Base-by-base conservation (phyloP, 1,140 invertebrate genomes). In the Carposina sasakii region DNA sequence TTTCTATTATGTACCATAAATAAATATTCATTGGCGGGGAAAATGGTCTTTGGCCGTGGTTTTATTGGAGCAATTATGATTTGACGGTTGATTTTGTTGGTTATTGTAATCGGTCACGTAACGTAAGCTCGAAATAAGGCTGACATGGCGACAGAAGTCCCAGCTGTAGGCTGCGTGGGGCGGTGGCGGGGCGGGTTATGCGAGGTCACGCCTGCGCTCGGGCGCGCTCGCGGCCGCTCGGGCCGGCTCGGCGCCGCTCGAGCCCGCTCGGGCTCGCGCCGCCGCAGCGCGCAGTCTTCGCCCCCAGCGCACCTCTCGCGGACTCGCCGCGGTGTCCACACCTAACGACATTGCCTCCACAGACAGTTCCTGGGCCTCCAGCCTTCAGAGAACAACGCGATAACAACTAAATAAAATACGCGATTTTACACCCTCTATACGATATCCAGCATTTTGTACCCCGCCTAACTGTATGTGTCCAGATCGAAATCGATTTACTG, bases 401-500 rank as follows among this genome's bases (percentile, higher is more conserved):
- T n/a, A n/a, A n/a, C n/a, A n/a, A n/a, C n/a, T n/a, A n/a, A n/a
- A n/a, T n/a, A n/a, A n/a, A n/a, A n/a, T n/a, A n/a, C 71, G 75
- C 71, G 76, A 70, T 66, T 63, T 17, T 47, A 24, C 22, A n/a
- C n/a, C n/a, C n/a, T n/a, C n/a, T n/a, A n/a, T n/a, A n/a, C n/a
- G n/a, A n/a, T n/a, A n/a, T n/a, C n/a, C n/a, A n/a, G n/a, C n/a
- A n/a, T n/a, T n/a, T n/a, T n/a, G n/a, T n/a, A n/a, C n/a, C n/a
- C n/a, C n/a, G n/a, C n/a, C n/a, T n/a, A n/a, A n/a, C n/a, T n/a
- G 70, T 67, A 71, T 50, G 58, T 68, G 65, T 66, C 67, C 55
- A 71, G 67, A 65, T 60, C 63, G 67, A 65, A 68, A 83, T 83
- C 79, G 77, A 83, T 83, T 70, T 69, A 70, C 74, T 76, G 71